Evolutionary conservation across 2,888 invertebrate species (phyloP), one percentile per base, ranked within the genome.

Genomic region (Hedya salicella): DNA sequence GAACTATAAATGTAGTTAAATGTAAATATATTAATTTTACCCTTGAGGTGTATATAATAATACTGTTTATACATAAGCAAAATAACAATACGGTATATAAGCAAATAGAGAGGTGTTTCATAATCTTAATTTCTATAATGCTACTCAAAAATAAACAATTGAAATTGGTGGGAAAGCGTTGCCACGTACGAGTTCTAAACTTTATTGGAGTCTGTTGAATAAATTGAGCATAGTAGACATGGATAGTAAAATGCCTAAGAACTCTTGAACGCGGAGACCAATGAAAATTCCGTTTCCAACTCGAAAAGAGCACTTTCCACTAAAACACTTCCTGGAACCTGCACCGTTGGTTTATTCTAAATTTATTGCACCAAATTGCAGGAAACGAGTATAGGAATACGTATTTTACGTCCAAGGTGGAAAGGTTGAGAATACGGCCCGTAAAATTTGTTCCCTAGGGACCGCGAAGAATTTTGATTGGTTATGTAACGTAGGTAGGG

Each of bases 341-440:
- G 53, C 65, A 65, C 40, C 48, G 32, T 40, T 17, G 32, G 52
- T 53, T 65, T 65, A 60, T 65, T 46, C 46, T 30, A 65, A 65
- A 65, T 65, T 65, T 65, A 65, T 60, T 65, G 53, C 65, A 60
- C 30, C 48, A 52, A 52, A 65, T 60, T 65, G 65, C 65, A 65
- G 53, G 13, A 50, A 50, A 21, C n/a, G 30, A 13, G 44, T 21
- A 17, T 5, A 25, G 59, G 40, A 53, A 53, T 32, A 48, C 13
- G 46, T 44, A 16, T 53, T 60, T 53, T 65, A 48, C 39, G 1
- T 14, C 16, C 16, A 14, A 14, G 30, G 16, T 16, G 30, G 19
- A 14, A 60, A 53, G 53, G 57, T 11, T 25, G 46, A 53, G 30
- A 53, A 40, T 65, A 13, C 44, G 11, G 46, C 11, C 39, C 21